Evolutionary conservation across 2,797 vertebrate genomes (phyloP).

Genomic region (Gallinago solitaria): DNA sequence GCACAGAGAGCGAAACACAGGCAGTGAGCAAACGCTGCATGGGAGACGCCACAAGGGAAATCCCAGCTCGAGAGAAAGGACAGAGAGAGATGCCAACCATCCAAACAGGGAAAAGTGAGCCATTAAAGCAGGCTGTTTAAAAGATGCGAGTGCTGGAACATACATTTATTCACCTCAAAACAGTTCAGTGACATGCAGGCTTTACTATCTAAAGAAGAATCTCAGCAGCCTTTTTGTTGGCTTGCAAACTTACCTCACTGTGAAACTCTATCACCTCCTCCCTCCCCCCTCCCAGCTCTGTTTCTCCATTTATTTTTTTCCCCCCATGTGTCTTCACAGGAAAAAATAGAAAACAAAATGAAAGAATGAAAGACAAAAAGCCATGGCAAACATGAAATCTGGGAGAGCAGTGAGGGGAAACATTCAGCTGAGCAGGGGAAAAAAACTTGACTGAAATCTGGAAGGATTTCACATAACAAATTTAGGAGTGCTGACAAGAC

Average conservation of each 20-base stretch:
- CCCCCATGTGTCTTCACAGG: background rate
- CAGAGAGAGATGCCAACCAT: background rate
- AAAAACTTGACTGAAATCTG: background rate
- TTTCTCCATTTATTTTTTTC: background rate
- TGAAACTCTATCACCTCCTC: background rate
- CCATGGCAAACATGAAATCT: background rate
- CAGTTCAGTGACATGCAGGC: background rate
- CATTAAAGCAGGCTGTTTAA: background rate
- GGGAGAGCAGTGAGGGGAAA: background rate
- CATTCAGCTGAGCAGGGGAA: background rate
- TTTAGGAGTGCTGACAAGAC: background rate
- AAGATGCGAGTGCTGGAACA: background rate
- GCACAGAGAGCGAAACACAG: background rate
- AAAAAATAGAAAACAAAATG: background rate
- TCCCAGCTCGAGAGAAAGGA: background rate
- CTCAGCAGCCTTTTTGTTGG: background rate
- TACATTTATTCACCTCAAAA: background rate
- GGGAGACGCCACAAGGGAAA: background rate
- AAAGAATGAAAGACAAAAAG: background rate
- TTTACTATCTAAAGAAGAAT: background rate
- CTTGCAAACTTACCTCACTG: background rate
- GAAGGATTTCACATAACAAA: background rate
- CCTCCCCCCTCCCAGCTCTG: background rate
- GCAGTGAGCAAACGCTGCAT: fast-evolving
- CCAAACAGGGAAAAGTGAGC: background rate